Percentiles rank a stretch among this genome's conserved stretches.
These are phyloP conservation scores for Palythoa heliodiscus DNA, from an alignment of 92 coral and sea anemone species.

Conservation along the genomic window DNA sequence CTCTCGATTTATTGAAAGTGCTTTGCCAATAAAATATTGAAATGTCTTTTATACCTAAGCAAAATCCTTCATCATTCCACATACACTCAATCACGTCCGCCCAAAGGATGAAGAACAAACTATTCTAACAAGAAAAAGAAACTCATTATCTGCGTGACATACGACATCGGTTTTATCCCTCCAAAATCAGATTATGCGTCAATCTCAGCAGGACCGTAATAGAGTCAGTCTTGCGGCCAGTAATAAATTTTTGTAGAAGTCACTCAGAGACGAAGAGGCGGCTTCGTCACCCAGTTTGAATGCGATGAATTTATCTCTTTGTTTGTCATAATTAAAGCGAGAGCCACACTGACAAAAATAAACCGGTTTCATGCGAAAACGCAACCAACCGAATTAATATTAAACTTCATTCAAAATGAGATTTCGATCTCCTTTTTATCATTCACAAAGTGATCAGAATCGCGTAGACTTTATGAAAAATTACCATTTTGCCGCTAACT, in stretches of 20 bases:
- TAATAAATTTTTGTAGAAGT: slow-evolving; percentile 14
- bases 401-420: not conserved
- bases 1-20: slow-evolving; percentile 16
- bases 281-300: slow-evolving; percentile 8
- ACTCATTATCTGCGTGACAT: slow-evolving; percentile 19
- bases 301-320: slow-evolving; percentile 12
- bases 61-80: slow-evolving; percentile 4
- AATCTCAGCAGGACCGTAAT: slow-evolving; percentile 39
- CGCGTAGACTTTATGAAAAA: slow-evolving; percentile 8
- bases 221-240: slow-evolving; percentile 23
- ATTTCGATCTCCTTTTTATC: slow-evolving; percentile 1
- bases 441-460: slow-evolving; percentile 11
- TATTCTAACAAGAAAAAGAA: not conserved
- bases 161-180: not conserved
- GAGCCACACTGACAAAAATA: not conserved
- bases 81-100: not conserved
- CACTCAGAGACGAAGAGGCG: slow-evolving; percentile 17
- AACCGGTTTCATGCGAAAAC: not conserved
- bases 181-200: slow-evolving; percentile 6
- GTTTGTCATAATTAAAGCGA: not conserved
- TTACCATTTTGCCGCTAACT: slow-evolving; percentile 35
- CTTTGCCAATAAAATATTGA: slow-evolving; percentile 18
- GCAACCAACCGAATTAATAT: not conserved
- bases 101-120: not conserved
- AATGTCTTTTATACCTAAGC: slow-evolving; percentile 20